Base-by-base conservation (phyloP, 2,113 vertebrate species). In the Rutilus rutilus region DNA sequence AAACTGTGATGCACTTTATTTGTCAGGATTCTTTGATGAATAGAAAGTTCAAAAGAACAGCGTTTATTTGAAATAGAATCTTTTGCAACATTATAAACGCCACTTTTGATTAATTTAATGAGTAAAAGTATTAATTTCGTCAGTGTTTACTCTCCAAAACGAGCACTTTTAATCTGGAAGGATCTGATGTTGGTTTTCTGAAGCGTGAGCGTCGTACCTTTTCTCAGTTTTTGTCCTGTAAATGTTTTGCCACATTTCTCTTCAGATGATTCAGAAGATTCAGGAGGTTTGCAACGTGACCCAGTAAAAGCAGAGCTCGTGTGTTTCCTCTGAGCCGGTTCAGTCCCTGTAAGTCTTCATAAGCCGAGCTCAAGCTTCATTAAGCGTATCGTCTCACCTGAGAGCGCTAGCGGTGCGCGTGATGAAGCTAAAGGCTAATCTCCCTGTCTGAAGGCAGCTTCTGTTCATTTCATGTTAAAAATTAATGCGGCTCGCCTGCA, bases 381-480 rank as follows among this genome's bases (percentile, higher is more conserved):
- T 69, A 69, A 9, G 64, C 47, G 30, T 11, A n/a, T n/a, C 25
- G 30, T 65, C 33, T 78, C 59, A 86, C 85, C 85, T 75, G 47
- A 27, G 57, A 57, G 79, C 33, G 8, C 17, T n/a, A 9, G 59
- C 9, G 23, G 59, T 11, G 1, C 60, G 67, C 33, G 47, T 10
- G 65, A 73, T 76, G 69, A 81, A 85, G 27, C 65, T 52, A 14
- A n/a, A n/a, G 54, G 45, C 15, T 86, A 84, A 84, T 82, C 75
- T 81, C 64, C 5, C 33, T 27, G 77, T 87, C 64, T 83, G 80
- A 78, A 83, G 65, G 30, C 30, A 62, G 81, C 79, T 75, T 73
- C 47, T 84, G 81, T 85, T 86, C 82, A 36, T 81, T 69, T 89
- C 54, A 5, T 57, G 36, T 83, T 87, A 88, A 82, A 85, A 60